A percentile compares a stretch with the other conserved stretches of the same genome.
phyloP scores from a whole-genome alignment of 2,797 vertebrate species.

The Fundulus diaphanus region DNA sequence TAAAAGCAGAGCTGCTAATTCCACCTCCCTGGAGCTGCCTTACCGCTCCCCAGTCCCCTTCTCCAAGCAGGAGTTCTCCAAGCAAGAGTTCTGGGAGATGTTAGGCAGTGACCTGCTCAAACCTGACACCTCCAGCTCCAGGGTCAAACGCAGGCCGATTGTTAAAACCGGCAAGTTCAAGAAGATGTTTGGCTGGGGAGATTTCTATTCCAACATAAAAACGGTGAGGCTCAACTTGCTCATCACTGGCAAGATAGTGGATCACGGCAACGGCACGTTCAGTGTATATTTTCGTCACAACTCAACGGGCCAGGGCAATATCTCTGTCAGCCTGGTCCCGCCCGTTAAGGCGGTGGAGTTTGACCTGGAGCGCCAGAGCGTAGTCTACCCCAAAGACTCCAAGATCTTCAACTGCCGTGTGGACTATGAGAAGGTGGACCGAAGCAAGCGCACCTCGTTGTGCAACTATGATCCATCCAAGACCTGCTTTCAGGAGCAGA shows the following conservation, averaged over 20 bases:
- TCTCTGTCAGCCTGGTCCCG: conserved; percentile 96
- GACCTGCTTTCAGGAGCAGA: conserved; percentile 96
- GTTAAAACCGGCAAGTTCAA: conserved; percentile 89
- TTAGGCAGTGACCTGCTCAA: conserved; percentile 85
- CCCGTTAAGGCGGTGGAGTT: conserved; percentile 95
- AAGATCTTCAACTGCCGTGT: conserved; percentile 98
- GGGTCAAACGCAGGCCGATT: conserved; percentile 85
- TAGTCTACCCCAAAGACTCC: conserved; percentile 97
- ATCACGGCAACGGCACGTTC: conserved; percentile 96
- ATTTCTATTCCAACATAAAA: conserved; percentile 99
- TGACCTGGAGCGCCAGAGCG: conserved; percentile 95
- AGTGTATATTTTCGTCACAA: conserved; percentile 98
- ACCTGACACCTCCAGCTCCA: conserved; percentile 75
- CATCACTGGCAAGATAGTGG: conserved; percentile 97
- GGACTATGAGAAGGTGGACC: conserved; percentile 96
- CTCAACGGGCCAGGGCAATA: conserved; percentile 95
- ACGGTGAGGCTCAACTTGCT: conserved; percentile 96
- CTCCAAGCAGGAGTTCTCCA: conserved; percentile 87
- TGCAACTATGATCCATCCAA: conserved; percentile 96
- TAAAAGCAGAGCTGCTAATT: conserved; percentile 81
- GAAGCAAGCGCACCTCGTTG: conserved; percentile 91
- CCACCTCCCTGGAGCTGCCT: conserved; percentile 87
- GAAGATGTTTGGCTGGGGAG: conserved; percentile 98
- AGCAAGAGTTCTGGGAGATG: conserved; percentile 91
- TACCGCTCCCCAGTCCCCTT: conserved; percentile 84